Conservation (phyloP, 2,888 invertebrate species). For the Leucoptera coffeella region DNA sequence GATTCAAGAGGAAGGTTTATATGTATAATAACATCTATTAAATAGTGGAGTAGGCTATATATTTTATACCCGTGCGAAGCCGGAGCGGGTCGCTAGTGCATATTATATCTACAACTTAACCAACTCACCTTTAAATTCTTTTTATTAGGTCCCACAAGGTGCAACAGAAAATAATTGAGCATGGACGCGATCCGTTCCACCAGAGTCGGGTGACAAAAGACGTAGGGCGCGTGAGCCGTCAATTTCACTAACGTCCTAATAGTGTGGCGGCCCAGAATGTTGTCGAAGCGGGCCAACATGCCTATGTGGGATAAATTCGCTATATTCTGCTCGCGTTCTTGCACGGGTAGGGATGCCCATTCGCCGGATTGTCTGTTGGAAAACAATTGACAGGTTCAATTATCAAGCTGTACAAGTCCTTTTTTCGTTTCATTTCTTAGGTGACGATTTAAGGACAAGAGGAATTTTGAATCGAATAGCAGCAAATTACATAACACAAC, state of each 20-base stretch:
- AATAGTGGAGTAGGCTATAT: too few relatives aligned
- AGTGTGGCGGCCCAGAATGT: conserved; percentile 85
- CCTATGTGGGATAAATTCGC: conserved; percentile 68
- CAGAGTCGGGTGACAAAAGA: conserved; percentile 87
- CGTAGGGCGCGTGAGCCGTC: conserved; percentile 65
- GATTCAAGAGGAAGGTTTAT: too few relatives aligned
- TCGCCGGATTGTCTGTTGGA: conserved; percentile 60
- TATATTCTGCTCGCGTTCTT: conserved; percentile 71
- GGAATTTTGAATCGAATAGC: too few relatives aligned
- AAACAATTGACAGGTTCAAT: too few relatives aligned
- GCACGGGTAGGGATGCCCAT: conserved; percentile 63
- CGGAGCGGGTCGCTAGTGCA: not conserved
- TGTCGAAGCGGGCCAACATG: conserved; percentile 85
- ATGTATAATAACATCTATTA: too few relatives aligned
- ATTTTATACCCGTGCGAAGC: too few relatives aligned
- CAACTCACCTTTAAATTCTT: conserved; percentile 74
- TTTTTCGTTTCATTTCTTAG: too few relatives aligned
- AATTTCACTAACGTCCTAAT: conserved; percentile 75
- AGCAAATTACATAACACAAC: too few relatives aligned
- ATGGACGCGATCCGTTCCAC: conserved; percentile 91
- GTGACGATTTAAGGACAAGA: too few relatives aligned
- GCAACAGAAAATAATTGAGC: conserved; percentile 89
- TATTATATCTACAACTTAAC: not conserved
- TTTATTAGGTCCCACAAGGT: conserved; percentile 87
- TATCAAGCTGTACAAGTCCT: too few relatives aligned